These are phyloP conservation scores for Epicauta chinensis DNA, from an alignment of 1,140 invertebrate genomes.

Conservation along the genomic window DNA sequence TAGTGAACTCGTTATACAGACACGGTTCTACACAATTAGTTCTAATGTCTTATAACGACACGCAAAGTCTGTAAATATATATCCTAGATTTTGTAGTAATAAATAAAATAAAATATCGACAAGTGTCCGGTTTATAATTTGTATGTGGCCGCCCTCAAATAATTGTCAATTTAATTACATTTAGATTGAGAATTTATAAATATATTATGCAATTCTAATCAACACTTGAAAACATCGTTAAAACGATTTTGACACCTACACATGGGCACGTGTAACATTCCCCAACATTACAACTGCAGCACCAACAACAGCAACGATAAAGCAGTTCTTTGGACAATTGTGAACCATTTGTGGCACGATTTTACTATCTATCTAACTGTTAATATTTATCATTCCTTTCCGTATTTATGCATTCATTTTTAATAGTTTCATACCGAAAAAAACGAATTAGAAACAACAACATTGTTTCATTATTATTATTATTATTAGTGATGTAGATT, in stretches of 20 bases:
- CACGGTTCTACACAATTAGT: conserved; percentile 9
- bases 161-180: too few relatives aligned
- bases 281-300: too few relatives aligned
- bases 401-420: too few relatives aligned
- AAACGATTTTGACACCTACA: not conserved
- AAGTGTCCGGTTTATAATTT: too few relatives aligned
- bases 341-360: not conserved
- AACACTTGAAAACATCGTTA: not conserved
- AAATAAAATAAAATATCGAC: too few relatives aligned
- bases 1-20: conserved; percentile 12
- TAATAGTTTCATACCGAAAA: too few relatives aligned
- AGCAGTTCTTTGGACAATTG: not conserved
- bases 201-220: not conserved
- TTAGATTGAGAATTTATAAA: too few relatives aligned
- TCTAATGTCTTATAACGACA: conserved; percentile 3
- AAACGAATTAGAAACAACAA: not conserved
- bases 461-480: too few relatives aligned
- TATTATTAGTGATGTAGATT: not conserved
- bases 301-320: not conserved
- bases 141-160: not conserved
- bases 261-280: not conserved
- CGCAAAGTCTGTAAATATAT: too few relatives aligned
- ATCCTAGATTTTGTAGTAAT: too few relatives aligned
- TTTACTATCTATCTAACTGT: too few relatives aligned
- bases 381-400: too few relatives aligned